phyloP scores from a whole-genome alignment of 1,140 invertebrate species.

The Streblospio benedicti region DNA sequence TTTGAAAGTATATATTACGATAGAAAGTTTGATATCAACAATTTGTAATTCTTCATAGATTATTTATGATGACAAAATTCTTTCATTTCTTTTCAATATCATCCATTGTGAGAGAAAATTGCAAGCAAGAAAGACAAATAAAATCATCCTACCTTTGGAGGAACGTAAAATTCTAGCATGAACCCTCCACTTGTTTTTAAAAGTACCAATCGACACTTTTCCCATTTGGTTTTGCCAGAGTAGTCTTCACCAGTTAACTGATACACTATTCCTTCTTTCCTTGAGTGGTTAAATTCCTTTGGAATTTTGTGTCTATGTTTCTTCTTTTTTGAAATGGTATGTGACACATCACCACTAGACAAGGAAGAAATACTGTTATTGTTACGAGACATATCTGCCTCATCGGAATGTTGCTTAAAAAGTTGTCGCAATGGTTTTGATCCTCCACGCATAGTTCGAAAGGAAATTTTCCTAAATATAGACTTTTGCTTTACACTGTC shows the following conservation, averaged over 20 bases:
- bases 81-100: too few relatives aligned
- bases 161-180: constrained; percentile 91
- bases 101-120: too few relatives aligned
- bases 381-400: constrained; percentile 63
- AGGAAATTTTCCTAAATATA: constrained; percentile 72
- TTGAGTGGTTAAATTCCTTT: constrained; percentile 83
- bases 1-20: too few relatives aligned
- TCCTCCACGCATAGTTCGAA: constrained; percentile 58
- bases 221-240: constrained; percentile 88
- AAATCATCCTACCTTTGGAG: constrained; percentile 74
- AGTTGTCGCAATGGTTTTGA: constrained; percentile 69
- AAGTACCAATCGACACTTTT: constrained; percentile 78
- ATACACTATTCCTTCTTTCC: constrained; percentile 85
- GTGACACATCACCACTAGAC: constrained; percentile 24
- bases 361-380: constrained; percentile 28
- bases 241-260: constrained; percentile 77
- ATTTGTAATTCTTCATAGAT: too few relatives aligned
- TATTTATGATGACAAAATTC: too few relatives aligned
- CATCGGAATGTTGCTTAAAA: constrained; percentile 86
- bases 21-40: too few relatives aligned
- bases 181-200: constrained; percentile 86
- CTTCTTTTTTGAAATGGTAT: constrained; percentile 50
- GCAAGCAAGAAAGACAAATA: too few relatives aligned
- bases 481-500: constrained; percentile 70
- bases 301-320: constrained; percentile 74